Percentiles rank a stretch among this genome's conserved stretches.
These are phyloP conservation scores for Elymnias hypermnestra DNA, from an alignment of 1,140 invertebrate genomes.

Conservation along the genomic window DNA sequence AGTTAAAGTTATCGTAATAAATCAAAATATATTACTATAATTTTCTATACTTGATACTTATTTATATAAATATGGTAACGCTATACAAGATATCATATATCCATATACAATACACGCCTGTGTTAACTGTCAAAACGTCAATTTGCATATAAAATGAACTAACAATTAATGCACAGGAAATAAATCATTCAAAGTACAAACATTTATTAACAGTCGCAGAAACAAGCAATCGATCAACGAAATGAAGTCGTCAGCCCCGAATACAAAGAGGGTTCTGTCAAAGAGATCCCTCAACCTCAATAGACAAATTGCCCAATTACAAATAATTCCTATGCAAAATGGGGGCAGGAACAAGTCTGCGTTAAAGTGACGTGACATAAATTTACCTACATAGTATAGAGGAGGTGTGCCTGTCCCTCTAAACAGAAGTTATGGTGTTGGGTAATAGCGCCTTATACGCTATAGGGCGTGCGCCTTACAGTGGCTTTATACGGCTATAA, in stretches of 20 bases:
- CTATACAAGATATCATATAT: no score
- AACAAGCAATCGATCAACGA: constrained; percentile 4
- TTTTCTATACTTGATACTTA: no score
- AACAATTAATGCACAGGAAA: background rate
- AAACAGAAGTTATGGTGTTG: constrained; percentile 59
- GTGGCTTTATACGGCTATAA: constrained; percentile 34
- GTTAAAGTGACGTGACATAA: constrained; percentile 47
- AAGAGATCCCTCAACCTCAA: constrained; percentile 22
- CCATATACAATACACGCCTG: no score
- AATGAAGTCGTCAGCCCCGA: constrained; percentile 15
- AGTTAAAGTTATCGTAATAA: no score
- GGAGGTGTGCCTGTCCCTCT: constrained; percentile 41
- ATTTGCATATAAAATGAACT: no score
- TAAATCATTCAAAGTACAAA: background rate
- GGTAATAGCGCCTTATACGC: constrained; percentile 42
- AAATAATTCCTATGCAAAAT: constrained; percentile 34
- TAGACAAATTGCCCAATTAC: constrained; percentile 33
- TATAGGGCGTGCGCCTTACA: constrained; percentile 28
- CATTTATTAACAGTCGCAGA: constrained; percentile 7
- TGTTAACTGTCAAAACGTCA: no score
- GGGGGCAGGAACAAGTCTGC: constrained; percentile 33
- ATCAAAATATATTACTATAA: no score
- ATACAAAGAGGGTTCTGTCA: constrained; percentile 9
- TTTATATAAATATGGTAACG: no score
- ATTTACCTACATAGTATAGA: constrained; percentile 49